Evolutionary conservation across 92 coral and sea anemone species (phyloP), one percentile per base, ranked within the genome.

Genomic region (Epizoanthus stellaris): DNA sequence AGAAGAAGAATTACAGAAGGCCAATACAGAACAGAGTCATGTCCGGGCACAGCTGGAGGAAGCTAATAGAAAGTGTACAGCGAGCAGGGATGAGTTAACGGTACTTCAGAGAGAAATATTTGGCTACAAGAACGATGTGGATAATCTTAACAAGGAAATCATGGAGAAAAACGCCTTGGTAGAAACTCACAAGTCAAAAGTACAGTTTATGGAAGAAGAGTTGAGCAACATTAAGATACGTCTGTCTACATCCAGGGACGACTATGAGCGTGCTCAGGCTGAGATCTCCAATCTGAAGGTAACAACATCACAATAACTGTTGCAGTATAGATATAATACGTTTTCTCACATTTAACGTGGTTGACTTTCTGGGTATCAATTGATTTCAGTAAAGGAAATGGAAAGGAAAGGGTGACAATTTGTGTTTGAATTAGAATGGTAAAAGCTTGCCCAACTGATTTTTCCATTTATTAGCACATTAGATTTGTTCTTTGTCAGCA

Each of bases 1-100:
- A 11, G 92, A 88, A 40, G 94, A 85, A 80, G 86, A 85, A 14
- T 16, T 73, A 13, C 87, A 80, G 76, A 81, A 66, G 58, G 62
- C 56, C 13, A 67, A 11, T 5, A 61, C 74, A 14, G 91, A 88
- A n/a, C 79, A 84, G 59, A 74, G 71, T n/a, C 65, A 73, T 1
- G 6, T 68, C 15, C 80, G 87, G 69, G 57, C 80, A 7, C 77
- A 84, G 67, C 59, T 73, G 40, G 87, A 91, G 23, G 94, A 84
- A 72, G 84, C 91, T 12, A 80, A 80, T 80, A 73, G 76, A 43
- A 71, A 69, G 43, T 43, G 71, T 71, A 57, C 11, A 62, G 68
- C 43, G 42, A 71, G 87, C 20, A 85, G 70, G 21, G 89, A 91
- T 25, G 94, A 91, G 25, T 25, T 52, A 60, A 74, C 63, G n/a